These are phyloP conservation scores for Apocrypta bakeri DNA, from an alignment of 1,140 invertebrate genomes.

Conservation along the genomic window DNA sequence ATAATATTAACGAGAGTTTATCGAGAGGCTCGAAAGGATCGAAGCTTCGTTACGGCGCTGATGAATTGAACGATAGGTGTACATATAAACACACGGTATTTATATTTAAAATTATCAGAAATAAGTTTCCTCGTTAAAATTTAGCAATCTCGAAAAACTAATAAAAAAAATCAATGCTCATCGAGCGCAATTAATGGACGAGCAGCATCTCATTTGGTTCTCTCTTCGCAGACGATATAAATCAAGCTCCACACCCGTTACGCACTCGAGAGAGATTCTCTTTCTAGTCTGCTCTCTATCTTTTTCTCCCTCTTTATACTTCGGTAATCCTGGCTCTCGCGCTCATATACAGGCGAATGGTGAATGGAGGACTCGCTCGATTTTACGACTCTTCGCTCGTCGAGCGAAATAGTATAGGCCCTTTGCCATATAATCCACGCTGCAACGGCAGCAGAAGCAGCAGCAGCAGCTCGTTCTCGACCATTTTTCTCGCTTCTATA, in stretches of 20 bases:
- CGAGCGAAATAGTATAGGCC: constrained; percentile 23
- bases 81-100: too few relatives aligned
- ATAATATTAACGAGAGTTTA: too few relatives aligned
- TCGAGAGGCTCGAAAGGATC: background rate
- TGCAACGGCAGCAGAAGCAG: background rate
- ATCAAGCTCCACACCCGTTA: constrained; percentile 32
- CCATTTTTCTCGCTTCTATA: constrained; percentile 47
- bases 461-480: constrained; percentile 11
- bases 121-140: constrained; percentile 9
- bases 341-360: background rate
- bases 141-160: constrained; percentile 11
- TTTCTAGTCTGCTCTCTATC: background rate
- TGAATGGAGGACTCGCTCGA: constrained; percentile 45
- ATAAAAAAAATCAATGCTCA: constrained; percentile 28
- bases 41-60: background rate
- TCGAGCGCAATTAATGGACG: constrained; percentile 32
- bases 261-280: constrained; percentile 1
- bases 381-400: constrained; percentile 39
- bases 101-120: too few relatives aligned
- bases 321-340: background rate
- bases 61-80: constrained; percentile 8
- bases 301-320: too few relatives aligned
- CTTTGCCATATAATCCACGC: constrained; percentile 24
- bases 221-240: constrained; percentile 5
- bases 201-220: constrained; percentile 27